Conservation (phyloP, 92 coral and sea anemone genomes). For the Phenganax subtilis region DNA sequence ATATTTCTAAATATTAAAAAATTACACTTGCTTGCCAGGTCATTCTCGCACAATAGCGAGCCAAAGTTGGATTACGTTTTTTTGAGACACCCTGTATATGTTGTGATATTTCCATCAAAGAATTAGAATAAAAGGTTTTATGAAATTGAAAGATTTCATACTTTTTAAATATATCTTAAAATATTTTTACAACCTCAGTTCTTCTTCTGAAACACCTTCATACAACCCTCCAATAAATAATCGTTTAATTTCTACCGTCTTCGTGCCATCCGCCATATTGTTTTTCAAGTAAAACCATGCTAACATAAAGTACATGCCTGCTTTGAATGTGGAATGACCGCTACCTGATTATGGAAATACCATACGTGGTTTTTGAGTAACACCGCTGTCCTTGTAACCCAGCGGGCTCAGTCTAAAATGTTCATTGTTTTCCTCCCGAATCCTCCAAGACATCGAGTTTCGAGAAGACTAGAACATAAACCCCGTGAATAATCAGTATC, state of each 20-base stretch:
- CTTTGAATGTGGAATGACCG: background rate
- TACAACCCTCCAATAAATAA: conserved; percentile 83
- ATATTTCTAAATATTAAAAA: too few species aligned
- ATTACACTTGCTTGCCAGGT: too few species aligned
- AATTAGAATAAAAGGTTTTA: too few species aligned
- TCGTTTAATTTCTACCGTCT: conserved; percentile 38
- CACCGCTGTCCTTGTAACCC: background rate
- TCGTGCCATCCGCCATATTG: conserved; percentile 20
- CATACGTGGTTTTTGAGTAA: background rate
- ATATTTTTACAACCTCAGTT: conserved; percentile 57
- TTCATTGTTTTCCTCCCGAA: too few species aligned
- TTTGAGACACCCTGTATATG: too few species aligned
- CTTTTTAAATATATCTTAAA: too few species aligned
- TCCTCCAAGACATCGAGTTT: too few species aligned
- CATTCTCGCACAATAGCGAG: too few species aligned
- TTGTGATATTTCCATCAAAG: too few species aligned
- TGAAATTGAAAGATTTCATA: too few species aligned
- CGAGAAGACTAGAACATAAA: background rate
- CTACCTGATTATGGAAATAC: too few species aligned
- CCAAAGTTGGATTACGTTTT: too few species aligned
- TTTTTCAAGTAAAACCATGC: background rate
- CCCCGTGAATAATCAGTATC: background rate
- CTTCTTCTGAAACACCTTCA: conserved; percentile 58
- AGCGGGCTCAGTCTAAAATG: background rate
- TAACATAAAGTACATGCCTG: background rate